Evolutionary conservation across 92 coral and sea anemone genomes (phyloP).

Genomic region (Plumapathes pennacea): DNA sequence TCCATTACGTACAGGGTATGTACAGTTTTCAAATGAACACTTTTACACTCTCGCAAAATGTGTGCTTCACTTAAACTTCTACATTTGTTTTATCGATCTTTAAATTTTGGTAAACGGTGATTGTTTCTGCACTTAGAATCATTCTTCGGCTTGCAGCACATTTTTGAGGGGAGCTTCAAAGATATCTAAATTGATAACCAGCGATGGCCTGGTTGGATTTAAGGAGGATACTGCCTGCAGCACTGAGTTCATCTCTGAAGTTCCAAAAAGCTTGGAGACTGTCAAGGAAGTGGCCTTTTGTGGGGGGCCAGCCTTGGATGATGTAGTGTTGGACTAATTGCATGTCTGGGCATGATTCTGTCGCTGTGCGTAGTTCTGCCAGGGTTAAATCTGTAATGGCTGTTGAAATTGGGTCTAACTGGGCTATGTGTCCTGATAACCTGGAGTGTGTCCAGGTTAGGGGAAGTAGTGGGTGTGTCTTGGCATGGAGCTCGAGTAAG

Average conservation of each 20-base stretch:
- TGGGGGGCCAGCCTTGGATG: conserved; percentile 43
- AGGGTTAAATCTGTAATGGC: conserved; percentile 31
- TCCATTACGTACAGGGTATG: too few relatives aligned
- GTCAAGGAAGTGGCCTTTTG: conserved; percentile 19
- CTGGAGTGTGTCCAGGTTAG: conserved; percentile 15
- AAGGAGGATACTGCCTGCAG: conserved; percentile 20
- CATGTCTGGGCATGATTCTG: conserved; percentile 36
- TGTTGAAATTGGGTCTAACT: conserved; percentile 19
- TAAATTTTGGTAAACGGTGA: too few relatives aligned
- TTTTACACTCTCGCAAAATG: too few relatives aligned
- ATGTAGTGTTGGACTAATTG: conserved; percentile 34
- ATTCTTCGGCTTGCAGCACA: too few relatives aligned
- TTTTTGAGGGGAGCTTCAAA: too few relatives aligned
- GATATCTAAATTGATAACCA: too few relatives aligned
- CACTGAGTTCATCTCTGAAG: conserved; percentile 37
- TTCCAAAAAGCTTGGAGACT: conserved; percentile 39
- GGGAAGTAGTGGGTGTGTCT: conserved; percentile 11
- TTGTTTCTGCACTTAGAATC: too few relatives aligned
- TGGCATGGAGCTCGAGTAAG: conserved; percentile 19
- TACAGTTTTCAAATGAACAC: too few relatives aligned
- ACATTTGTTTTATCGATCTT: too few relatives aligned
- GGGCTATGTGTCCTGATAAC: conserved; percentile 22
- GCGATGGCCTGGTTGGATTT: conserved; percentile 12
- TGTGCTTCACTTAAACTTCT: too few relatives aligned
- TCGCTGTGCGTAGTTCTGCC: conserved; percentile 36